Evolutionary conservation across 2,888 invertebrate species (phyloP).

Genomic region (Eupithecia subfuscata): DNA sequence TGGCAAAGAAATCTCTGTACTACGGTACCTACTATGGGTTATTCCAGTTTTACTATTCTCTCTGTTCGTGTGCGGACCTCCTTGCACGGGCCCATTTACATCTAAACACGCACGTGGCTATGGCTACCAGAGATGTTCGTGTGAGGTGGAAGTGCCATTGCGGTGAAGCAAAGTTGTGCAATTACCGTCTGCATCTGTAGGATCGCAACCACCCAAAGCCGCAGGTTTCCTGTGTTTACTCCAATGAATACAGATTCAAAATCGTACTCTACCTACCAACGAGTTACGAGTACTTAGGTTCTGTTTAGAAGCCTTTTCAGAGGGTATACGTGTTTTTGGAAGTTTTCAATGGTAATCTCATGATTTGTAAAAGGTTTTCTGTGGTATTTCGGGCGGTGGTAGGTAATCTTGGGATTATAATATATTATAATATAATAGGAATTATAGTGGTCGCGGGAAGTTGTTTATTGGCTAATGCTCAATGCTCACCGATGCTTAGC

Average conservation of each 20-base stretch:
- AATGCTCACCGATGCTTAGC: neutral
- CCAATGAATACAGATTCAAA: constrained; percentile 1
- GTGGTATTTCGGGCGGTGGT: neutral
- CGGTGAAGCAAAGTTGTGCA: constrained; percentile 57
- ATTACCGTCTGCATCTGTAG: constrained; percentile 50
- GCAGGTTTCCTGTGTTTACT: constrained; percentile 42
- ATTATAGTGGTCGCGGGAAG: neutral
- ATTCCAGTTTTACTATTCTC: no score
- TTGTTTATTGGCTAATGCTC: neutral
- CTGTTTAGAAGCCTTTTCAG: neutral
- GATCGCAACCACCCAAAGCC: constrained; percentile 53
- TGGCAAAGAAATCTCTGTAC: no score
- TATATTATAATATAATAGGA: no score
- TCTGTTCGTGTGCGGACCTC: no score
- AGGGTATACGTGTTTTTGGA: neutral
- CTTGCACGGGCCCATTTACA: constrained; percentile 34
- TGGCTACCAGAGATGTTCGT: constrained; percentile 50
- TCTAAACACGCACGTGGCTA: constrained; percentile 49
- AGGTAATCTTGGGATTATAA: neutral
- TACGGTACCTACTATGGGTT: no score
- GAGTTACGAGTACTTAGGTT: neutral
- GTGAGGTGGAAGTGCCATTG: constrained; percentile 46
- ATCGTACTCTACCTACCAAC: neutral
- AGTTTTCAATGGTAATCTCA: neutral
- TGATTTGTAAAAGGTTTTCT: neutral